Evolutionary conservation across 2,888 invertebrate genomes (phyloP), one percentile per base, ranked within the genome.

Genomic region (Abrostola triplasia): DNA sequence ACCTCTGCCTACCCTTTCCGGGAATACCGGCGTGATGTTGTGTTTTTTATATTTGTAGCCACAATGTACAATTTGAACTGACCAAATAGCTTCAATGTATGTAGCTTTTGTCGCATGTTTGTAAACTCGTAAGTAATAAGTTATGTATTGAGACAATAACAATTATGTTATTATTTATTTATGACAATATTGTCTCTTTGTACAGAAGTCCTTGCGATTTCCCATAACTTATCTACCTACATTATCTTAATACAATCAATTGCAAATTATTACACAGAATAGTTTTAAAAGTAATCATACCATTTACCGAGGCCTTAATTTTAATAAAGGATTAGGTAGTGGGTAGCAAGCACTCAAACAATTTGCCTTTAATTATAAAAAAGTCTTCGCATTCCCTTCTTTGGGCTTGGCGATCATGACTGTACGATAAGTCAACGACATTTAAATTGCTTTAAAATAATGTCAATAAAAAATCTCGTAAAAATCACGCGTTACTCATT

Each of bases 301-400:
- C 41, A 47, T 61, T 59, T 4, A 51, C 13, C 47, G 59, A 64
- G 38, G 55, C 37, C 37, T 56, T 61, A 36, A 69, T 65, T 76
- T 67, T 48, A 67, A 77, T 77, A 73, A 67, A 76, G 65, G 67
- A 64, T 63, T 61, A 38, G 36, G 54, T 24, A 35, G 80, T 77
- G 77, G 79, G 77, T 55, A 55, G 67, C 52, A 49, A 67, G 50
- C 61, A 79, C 67, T 64, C 62, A 62, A 52, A 55, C 36, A 65
- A 66, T 62, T 59, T 50, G 54, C 59, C 65, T 58, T 69, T 61
- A 77, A 79, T 76, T 79, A 64, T 60, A 38, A 61, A 59, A 60
- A 62, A 49, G 42, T 44, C 53, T 66, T 64, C 52, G 52, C 50
- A 35, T 35, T 59, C 9, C 78, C 75, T 63, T 67, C 11, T 70